Evolutionary conservation across 2,888 invertebrate genomes (phyloP).

Genomic region (Drosophila algonquin): DNA sequence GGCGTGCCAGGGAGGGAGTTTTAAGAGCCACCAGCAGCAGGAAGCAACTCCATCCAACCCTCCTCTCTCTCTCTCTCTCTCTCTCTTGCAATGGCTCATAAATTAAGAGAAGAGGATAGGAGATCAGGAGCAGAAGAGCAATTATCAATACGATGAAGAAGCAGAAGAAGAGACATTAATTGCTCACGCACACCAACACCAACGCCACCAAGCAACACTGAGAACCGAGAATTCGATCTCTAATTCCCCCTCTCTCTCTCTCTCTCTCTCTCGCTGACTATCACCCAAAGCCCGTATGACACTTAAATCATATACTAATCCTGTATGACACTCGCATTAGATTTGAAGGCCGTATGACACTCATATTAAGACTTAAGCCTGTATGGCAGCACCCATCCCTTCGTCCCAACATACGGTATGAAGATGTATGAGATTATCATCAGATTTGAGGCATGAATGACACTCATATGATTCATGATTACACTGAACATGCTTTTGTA

Average conservation of each 20-base stretch:
- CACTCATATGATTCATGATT: neutral
- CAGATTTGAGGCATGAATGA: neutral
- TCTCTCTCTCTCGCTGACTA: neutral
- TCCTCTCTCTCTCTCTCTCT: no score
- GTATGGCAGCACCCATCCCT: neutral
- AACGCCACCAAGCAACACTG: constrained; percentile 1
- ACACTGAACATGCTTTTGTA: neutral
- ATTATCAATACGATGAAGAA: constrained; percentile 28
- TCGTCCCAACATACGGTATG: neutral
- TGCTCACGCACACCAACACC: constrained; percentile 2
- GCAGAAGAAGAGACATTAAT: constrained; percentile 16
- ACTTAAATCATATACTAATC: neutral
- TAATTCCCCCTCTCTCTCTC: neutral
- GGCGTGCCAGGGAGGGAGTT: neutral
- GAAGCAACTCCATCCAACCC: neutral
- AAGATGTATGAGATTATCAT: neutral
- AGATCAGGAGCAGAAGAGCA: constrained; percentile 26
- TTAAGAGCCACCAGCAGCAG: constrained; percentile 13
- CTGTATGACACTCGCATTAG: neutral
- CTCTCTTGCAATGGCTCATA: constrained; percentile 23
- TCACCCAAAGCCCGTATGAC: neutral
- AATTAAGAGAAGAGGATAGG: constrained; percentile 15
- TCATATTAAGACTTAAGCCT: neutral
- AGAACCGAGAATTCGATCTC: constrained; percentile 6
- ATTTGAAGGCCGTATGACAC: neutral